Percentiles rank a stretch among this genome's conserved stretches.
These are phyloP conservation scores for Pseudorasbora parva DNA, from an alignment of 2,113 vertebrate genomes.

Conservation along the genomic window DNA sequence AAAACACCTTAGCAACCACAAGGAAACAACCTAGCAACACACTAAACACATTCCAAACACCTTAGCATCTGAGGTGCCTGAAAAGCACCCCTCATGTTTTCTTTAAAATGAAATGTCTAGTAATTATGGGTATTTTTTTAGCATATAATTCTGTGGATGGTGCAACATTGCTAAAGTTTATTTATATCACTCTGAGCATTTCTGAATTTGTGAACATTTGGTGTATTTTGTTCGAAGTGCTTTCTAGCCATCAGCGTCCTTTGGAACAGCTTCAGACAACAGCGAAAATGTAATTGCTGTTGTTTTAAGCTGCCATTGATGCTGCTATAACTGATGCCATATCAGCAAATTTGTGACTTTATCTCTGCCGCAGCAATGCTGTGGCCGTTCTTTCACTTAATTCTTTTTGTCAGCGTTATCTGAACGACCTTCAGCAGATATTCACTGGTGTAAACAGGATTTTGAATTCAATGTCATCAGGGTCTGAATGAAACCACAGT, in stretches of 20 bases:
- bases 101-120: too few relatives aligned
- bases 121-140: neutral
- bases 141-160: neutral
- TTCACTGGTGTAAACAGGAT: neutral
- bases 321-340: neutral
- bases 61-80: too few relatives aligned
- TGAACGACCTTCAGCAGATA: slow-evolving; percentile 19
- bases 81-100: too few relatives aligned
- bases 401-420: slow-evolving; percentile 3
- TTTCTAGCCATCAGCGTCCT: neutral
- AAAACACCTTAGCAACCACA: too few relatives aligned
- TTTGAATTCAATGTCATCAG: neutral
- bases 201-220: neutral
- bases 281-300: neutral
- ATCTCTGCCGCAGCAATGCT: neutral
- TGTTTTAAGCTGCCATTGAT: neutral
- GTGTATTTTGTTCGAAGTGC: neutral
- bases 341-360: slow-evolving; percentile 28
- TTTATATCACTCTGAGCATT: neutral
- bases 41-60: too few relatives aligned
- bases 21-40: too few relatives aligned
- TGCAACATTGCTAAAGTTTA: neutral
- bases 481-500: neutral
- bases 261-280: slow-evolving; percentile 11
- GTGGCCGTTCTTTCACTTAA: neutral